phyloP scores from a whole-genome alignment of 2,113 vertebrate species.

The Ptychochromis oligacanthus region DNA sequence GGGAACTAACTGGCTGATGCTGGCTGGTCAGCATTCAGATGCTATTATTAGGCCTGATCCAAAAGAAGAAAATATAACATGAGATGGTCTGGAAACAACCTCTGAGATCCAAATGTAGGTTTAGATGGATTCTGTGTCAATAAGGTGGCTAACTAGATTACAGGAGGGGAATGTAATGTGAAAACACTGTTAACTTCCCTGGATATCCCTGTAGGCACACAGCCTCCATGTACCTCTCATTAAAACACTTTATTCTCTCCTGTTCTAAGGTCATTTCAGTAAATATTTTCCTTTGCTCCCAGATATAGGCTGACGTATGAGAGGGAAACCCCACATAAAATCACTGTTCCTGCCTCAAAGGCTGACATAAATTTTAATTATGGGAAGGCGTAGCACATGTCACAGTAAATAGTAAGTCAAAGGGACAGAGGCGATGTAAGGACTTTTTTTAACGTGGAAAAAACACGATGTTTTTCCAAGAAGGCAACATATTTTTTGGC shows the following conservation, averaged over 20 bases:
- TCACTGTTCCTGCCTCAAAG: constrained; percentile 46
- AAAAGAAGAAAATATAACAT: neutral
- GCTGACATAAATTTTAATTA: constrained; percentile 55
- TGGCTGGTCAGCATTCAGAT: neutral
- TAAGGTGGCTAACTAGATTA: neutral
- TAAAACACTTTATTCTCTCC: neutral
- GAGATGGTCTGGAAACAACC: neutral
- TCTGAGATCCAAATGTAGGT: neutral
- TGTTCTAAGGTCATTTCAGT: neutral
- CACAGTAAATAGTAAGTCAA: constrained; percentile 17
- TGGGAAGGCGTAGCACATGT: constrained; percentile 19
- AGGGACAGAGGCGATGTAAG: neutral
- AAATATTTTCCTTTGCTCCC: constrained; percentile 17
- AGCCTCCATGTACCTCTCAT: neutral
- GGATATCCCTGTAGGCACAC: neutral
- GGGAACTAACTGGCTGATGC: neutral
- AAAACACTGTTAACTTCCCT: neutral
- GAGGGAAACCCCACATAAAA: constrained; percentile 56
- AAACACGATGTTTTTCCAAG: constrained; percentile 4
- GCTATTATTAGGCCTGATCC: neutral
- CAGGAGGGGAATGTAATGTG: neutral
- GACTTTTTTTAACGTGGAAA: constrained; percentile 24
- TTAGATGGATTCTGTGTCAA: neutral
- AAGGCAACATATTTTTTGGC: neutral
- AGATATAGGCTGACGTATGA: constrained; percentile 17